Base-by-base conservation (phyloP, 2,797 vertebrate species). In the Margarornis squamiger region DNA sequence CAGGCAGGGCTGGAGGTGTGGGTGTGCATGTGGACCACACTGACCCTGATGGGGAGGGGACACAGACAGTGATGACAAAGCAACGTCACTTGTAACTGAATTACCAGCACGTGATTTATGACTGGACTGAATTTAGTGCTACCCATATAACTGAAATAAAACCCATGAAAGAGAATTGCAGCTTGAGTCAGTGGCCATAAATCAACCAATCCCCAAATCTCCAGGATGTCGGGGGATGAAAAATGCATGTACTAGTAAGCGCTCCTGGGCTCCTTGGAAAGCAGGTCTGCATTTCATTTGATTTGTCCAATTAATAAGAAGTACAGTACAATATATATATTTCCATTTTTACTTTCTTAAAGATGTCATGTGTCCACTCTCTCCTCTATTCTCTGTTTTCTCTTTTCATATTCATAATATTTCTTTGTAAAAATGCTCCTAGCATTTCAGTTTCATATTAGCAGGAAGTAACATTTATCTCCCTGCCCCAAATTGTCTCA, bases 201-300 rank as follows among this genome's bases (percentile, higher is more conserved):
- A 96, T 93, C 85, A 93, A 52, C 38, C 2, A 6, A 82, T 86
- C 39, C 77, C 86, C 83, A 74, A 36, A 93, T 51, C 79, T 95
- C 67, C 58, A 55, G 66, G 45, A 76, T 1, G 16, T 61, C 9
- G 0, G 38, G 59, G 72, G 18, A 83, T 78, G 63, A 90, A 71
- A 74, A 93, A 84, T 2, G 27, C 14, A 14, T 43, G 59, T 32
- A 38, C 34, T 75, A 52, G 27, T 55, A 51, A 91, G 75, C 0
- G 0, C 57, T 74, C 14, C 48, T 48, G 43, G 49, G 29, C 32
- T 96, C 48, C 83, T 86, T 49, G 70, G 67, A 52, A 86, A 90
- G 71, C 4, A 8, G 8, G 15, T 66, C 66, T 79, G 38, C 61
- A 36, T 92, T 92, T 91, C 14, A 8, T 85, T 79, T 92, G 24